Evolutionary conservation across 1,140 invertebrate genomes (phyloP).

Genomic region (Schlechtendalia chinensis): DNA sequence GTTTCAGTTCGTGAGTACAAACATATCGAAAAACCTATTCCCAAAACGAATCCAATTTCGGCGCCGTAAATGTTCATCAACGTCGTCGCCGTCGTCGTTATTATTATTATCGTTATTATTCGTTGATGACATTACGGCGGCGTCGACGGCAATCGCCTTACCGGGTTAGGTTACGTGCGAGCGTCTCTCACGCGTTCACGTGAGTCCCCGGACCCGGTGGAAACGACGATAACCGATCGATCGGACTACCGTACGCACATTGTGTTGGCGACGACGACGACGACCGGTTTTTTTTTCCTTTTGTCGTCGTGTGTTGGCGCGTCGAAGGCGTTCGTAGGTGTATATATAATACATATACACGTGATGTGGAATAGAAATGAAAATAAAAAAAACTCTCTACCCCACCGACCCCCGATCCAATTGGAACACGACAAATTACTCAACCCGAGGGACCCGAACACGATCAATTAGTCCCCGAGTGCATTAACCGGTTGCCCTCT

Average conservation of each 20-base stretch:
- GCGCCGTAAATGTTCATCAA: too few relatives aligned
- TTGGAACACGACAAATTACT: slow-evolving; percentile 47
- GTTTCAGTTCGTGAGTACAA: too few relatives aligned
- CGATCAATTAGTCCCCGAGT: slow-evolving; percentile 48
- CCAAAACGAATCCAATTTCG: too few relatives aligned
- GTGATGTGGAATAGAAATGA: neutral
- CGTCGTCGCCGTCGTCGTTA: too few relatives aligned
- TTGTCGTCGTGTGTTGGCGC: slow-evolving; percentile 19
- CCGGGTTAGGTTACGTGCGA: neutral
- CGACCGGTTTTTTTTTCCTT: slow-evolving; percentile 23
- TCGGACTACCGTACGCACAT: slow-evolving; percentile 45
- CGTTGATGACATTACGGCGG: too few relatives aligned
- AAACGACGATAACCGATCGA: slow-evolving; percentile 23
- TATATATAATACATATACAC: neutral
- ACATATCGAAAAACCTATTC: too few relatives aligned
- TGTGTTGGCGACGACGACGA: slow-evolving; percentile 8
- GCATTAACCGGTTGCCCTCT: slow-evolving; percentile 40
- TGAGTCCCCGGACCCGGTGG: slow-evolving; percentile 6
- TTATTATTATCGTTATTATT: too few relatives aligned
- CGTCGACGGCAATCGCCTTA: neutral
- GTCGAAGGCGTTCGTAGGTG: slow-evolving; percentile 13
- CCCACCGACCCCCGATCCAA: slow-evolving; percentile 32
- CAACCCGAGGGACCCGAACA: slow-evolving; percentile 45
- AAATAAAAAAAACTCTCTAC: slow-evolving; percentile 12
- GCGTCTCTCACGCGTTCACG: neutral